These are phyloP conservation scores for Apaloderma vittatum DNA, from an alignment of 2,113 vertebrate genomes.

Conservation along the genomic window DNA sequence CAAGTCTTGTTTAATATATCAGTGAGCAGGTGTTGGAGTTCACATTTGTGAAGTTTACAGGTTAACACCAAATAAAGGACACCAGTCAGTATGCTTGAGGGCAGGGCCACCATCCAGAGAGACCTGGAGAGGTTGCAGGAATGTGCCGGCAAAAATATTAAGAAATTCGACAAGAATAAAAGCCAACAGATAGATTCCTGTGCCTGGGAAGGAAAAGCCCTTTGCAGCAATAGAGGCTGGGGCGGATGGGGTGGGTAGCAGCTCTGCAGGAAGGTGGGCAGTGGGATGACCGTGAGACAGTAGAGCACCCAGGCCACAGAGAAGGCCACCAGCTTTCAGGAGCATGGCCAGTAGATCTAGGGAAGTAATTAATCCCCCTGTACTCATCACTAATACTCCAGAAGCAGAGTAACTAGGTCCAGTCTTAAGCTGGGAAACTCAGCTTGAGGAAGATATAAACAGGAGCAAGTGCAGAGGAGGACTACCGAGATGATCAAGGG, in stretches of 20 bases:
- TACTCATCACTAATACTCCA: not conserved
- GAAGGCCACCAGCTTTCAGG: not conserved
- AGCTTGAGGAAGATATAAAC: not conserved
- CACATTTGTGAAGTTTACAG: not conserved
- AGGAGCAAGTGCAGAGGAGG: not conserved
- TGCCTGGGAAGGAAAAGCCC: not conserved
- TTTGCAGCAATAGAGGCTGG: not conserved
- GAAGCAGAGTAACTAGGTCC: too few relatives aligned
- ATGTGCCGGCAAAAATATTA: not conserved
- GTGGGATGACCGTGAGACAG: not conserved
- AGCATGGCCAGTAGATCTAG: not conserved
- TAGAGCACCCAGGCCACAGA: not conserved
- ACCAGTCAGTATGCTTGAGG: rapidly evolving
- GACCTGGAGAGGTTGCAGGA: not conserved
- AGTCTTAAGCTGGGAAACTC: not conserved
- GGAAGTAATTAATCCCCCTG: not conserved
- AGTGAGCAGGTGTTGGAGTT: not conserved
- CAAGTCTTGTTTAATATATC: not conserved
- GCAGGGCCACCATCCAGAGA: not conserved
- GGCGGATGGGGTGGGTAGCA: not conserved
- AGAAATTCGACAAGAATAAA: not conserved
- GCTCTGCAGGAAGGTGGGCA: not conserved
- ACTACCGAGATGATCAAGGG: not conserved
- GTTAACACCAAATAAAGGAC: not conserved
- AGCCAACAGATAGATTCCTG: not conserved